Percentiles rank a stretch among this genome's conserved stretches.
Evolutionary conservation across 2,797 vertebrate species (phyloP).

Genomic region (Amblyopsis hoosieri): DNA sequence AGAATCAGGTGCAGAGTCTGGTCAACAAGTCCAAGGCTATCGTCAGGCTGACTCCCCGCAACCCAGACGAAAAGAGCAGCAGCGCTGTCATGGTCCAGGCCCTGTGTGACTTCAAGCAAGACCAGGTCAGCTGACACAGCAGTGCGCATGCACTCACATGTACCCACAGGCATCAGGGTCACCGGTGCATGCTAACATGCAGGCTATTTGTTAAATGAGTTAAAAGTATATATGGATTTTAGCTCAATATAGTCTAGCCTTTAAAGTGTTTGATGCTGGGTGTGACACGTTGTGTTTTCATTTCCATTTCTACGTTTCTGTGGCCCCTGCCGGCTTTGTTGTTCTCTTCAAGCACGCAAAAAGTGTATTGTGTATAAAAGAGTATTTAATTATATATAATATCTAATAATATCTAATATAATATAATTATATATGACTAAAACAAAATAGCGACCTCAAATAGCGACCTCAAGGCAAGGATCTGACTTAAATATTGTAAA

Average conservation of each 20-base stretch:
- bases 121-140: slow-evolving; percentile 82
- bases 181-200: slow-evolving; percentile 1
- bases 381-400: too few relatives aligned
- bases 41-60: slow-evolving; percentile 90
- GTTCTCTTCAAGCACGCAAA: too few relatives aligned
- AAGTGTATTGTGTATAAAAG: too few relatives aligned
- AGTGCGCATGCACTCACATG: not conserved
- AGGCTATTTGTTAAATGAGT: not conserved
- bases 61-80: slow-evolving; percentile 86
- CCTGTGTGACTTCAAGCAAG: slow-evolving; percentile 96
- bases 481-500: too few relatives aligned
- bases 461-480: not conserved
- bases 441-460: not conserved
- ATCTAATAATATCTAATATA: too few relatives aligned
- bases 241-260: too few relatives aligned
- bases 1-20: slow-evolving; percentile 90
- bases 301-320: too few relatives aligned
- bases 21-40: slow-evolving; percentile 92
- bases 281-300: too few relatives aligned
- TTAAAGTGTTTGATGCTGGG: too few relatives aligned
- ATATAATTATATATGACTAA: not conserved
- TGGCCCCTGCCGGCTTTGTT: too few relatives aligned
- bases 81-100: slow-evolving; percentile 87
- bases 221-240: not conserved
- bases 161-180: not conserved